phyloP scores from a whole-genome alignment of 2,888 invertebrate genomes.

The Luperina testacea region DNA sequence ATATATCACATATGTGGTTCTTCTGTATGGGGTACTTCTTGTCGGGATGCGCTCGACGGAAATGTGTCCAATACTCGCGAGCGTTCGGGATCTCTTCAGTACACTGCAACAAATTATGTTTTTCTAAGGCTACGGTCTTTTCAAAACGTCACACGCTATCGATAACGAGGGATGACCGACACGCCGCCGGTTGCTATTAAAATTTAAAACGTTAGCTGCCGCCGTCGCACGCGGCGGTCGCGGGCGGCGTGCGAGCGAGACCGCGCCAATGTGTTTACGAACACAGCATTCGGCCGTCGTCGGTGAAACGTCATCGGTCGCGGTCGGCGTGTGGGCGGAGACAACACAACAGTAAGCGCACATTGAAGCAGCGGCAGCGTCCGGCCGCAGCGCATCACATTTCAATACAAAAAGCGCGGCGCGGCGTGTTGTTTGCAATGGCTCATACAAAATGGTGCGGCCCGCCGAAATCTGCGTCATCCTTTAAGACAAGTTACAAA shows the following conservation, averaged over 20 bases:
- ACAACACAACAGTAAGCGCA: background rate
- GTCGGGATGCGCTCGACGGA: constrained; percentile 84
- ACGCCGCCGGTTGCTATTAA: too few species aligned
- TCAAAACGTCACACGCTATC: too few species aligned
- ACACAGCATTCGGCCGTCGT: too few species aligned
- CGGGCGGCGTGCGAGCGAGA: too few species aligned
- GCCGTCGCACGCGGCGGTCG: too few species aligned
- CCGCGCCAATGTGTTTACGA: too few species aligned
- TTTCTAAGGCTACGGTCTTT: background rate
- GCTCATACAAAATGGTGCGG: background rate
- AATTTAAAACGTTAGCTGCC: too few species aligned
- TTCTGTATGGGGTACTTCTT: constrained; percentile 85
- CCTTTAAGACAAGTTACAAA: background rate
- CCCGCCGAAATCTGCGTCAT: background rate
- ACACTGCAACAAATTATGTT: constrained; percentile 72
- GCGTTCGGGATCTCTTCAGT: constrained; percentile 80
- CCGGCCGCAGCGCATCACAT: background rate
- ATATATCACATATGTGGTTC: constrained; percentile 85
- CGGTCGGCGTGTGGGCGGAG: too few species aligned
- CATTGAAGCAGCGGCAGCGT: background rate
- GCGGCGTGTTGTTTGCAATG: background rate
- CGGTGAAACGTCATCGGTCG: too few species aligned
- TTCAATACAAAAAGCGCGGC: background rate
- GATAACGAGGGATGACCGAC: too few species aligned
- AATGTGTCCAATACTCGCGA: constrained; percentile 85